These are phyloP conservation scores for Onychostoma macrolepis DNA, from an alignment of 2,113 vertebrate species.

Conservation along the genomic window DNA sequence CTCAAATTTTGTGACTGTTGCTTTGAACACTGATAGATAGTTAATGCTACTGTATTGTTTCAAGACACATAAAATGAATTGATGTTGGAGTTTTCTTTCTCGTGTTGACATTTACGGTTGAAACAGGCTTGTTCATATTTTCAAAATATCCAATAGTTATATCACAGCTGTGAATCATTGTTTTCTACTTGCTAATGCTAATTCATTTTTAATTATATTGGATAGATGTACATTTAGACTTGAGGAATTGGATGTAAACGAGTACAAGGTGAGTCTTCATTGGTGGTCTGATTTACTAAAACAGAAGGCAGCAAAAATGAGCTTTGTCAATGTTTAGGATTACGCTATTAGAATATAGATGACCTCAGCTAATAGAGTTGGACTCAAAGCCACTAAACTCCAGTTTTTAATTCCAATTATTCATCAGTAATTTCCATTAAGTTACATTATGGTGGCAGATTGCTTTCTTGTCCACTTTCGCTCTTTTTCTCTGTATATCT, in stretches of 20 bases:
- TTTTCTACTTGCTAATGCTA: background rate
- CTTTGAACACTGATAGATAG: too few species aligned
- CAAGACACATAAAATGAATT: too few species aligned
- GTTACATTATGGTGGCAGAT: background rate
- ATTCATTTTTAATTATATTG: background rate
- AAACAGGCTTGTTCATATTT: too few species aligned
- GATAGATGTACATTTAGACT: background rate
- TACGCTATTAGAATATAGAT: background rate
- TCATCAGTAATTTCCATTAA: background rate
- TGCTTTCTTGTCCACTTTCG: background rate
- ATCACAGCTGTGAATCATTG: background rate
- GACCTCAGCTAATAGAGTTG: background rate
- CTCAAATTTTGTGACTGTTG: too few species aligned
- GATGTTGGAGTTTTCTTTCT: too few species aligned
- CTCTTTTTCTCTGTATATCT: slow-evolving; percentile 14
- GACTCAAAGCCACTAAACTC: background rate
- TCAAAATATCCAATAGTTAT: background rate
- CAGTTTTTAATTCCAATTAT: background rate
- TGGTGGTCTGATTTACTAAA: background rate
- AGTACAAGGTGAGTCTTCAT: too few species aligned
- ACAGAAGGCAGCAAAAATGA: background rate
- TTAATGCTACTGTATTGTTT: too few species aligned
- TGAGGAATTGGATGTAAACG: background rate
- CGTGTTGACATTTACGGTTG: too few species aligned
- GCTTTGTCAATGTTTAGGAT: background rate